phyloP scores from a whole-genome alignment of 1,140 invertebrate genomes.

The Cyphomyrmex costatus region DNA sequence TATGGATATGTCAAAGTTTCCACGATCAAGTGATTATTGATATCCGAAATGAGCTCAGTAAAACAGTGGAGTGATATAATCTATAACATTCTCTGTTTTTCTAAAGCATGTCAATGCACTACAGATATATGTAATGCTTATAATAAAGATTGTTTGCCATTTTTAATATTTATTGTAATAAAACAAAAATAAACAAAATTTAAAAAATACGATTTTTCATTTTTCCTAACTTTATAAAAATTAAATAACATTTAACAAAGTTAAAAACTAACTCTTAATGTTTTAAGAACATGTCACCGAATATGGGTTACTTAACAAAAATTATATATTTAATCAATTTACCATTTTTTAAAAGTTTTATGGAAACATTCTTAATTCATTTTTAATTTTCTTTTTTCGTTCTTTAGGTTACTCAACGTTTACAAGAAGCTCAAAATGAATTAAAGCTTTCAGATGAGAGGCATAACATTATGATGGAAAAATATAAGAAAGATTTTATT shows the following conservation, averaged over 20 bases:
- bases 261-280: background rate
- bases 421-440: constrained; percentile 71
- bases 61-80: background rate
- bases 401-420: constrained; percentile 68
- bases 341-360: background rate
- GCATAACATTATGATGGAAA: constrained; percentile 63
- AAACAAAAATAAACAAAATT: background rate
- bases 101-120: background rate
- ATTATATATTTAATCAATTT: background rate
- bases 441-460: constrained; percentile 72
- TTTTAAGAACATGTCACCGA: background rate
- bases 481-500: constrained; percentile 78
- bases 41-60: background rate
- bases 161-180: constrained; percentile 1
- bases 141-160: background rate
- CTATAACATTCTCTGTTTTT: background rate
- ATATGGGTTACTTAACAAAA: background rate
- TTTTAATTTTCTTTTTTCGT: background rate
- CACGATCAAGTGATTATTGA: background rate
- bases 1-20: background rate
- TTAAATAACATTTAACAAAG: background rate
- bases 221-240: background rate
- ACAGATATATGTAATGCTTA: background rate
- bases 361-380: no score
- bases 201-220: background rate